Percentiles rank a stretch among this genome's conserved stretches.
Evolutionary conservation across 2,797 vertebrate genomes (phyloP).

Genomic region (Thripadectes ignobilis): DNA sequence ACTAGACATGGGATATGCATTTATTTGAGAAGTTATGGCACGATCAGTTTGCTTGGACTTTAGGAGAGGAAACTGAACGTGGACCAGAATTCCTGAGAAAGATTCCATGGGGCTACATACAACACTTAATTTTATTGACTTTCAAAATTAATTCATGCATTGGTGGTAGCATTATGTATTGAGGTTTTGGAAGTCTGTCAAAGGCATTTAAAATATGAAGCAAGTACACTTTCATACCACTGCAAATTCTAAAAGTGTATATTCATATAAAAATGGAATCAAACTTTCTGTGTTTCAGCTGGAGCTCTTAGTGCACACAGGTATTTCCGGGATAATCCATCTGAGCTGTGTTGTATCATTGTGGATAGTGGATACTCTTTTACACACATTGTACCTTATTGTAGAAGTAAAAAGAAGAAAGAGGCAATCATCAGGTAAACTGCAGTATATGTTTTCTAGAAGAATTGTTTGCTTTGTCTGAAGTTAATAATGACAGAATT

Average conservation of each 20-base stretch:
- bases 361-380: conserved; percentile 97
- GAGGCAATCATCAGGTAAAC: conserved; percentile 93
- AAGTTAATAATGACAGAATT: background rate
- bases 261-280: background rate
- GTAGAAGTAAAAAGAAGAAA: conserved; percentile 93
- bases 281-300: conserved; percentile 74
- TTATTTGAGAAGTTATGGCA: background rate
- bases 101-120: background rate
- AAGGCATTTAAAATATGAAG: background rate
- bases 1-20: background rate
- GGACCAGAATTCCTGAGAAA: background rate
- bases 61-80: background rate
- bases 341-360: conserved; percentile 91
- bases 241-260: background rate
- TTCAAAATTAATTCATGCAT: background rate
- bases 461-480: background rate
- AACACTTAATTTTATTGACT: background rate
- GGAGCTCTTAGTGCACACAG: conserved; percentile 91
- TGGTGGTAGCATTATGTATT: background rate
- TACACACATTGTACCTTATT: conserved; percentile 94
- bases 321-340: conserved; percentile 89
- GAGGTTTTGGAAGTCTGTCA: background rate
- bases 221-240: background rate
- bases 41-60: background rate
- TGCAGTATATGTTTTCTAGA: background rate